Evolutionary conservation across 2,113 vertebrate species (phyloP), one percentile per base, ranked within the genome.

Genomic region (Oceanites oceanicus): DNA sequence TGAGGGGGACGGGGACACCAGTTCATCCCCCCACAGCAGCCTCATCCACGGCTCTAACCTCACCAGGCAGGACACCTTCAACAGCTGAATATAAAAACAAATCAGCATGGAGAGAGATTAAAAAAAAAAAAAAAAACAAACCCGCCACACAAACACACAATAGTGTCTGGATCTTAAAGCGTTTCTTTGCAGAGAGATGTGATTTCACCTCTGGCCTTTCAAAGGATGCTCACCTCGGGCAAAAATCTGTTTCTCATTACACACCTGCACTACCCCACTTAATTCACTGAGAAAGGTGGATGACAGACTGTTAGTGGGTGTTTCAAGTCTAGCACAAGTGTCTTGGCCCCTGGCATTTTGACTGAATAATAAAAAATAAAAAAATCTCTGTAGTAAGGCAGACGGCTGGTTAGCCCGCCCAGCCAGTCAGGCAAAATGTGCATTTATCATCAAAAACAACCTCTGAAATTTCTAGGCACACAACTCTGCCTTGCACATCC

Each of bases 261-360:
- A 89, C 94, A 97, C 88, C 86, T 94, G 92, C 86, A 92, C 70
- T 71, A 58, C 42, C 58, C 23, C 72, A 32, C 25, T 94, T 90
- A 71, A 84, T 80, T 61, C 92, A 61, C 44, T 0, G 1, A 19
- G 81, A 61, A 84, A 47, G 87, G 88, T 5, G 45, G 38, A 66
- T 68, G 87, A 29, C 77, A 89, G 82, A 92, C 9, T 0, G 6
- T 17, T 3, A 4, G 74, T 30, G 58, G 70, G 58, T 66, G 91
- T 36, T 83, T 72, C 32, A 59, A 66, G 84, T 29, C 92, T n/a
- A 55, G 65, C 80, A 58, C 55, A 23, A 91, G 91, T 72, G 53
- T 30, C 83, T 85, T 61, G 45, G 65, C 92, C 65, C 56, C 76
- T 42, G 78, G 92, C 88, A 86, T 19, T 96, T n/a, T 30, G 15